Conservation (phyloP, 2,888 invertebrate species). For the Morinoia aosen region DNA sequence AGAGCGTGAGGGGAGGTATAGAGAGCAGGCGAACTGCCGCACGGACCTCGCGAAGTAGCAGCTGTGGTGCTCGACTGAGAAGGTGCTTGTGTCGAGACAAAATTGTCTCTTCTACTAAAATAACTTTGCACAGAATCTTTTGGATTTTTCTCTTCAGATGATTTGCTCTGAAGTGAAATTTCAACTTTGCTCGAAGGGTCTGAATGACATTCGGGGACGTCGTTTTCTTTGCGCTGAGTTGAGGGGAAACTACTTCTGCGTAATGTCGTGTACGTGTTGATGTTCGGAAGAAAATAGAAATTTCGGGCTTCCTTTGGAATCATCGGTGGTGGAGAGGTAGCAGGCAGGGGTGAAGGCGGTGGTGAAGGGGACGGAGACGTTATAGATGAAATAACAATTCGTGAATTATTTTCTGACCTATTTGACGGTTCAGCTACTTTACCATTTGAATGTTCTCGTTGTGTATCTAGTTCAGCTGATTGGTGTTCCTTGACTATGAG, state of each 20-base stretch:
- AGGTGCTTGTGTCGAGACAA: too few species aligned
- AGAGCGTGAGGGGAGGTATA: conserved; percentile 26
- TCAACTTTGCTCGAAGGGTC: not conserved
- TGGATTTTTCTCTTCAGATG: not conserved
- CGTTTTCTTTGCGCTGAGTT: not conserved
- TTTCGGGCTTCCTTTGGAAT: not conserved
- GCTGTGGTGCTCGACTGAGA: not conserved
- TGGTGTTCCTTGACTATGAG: not conserved
- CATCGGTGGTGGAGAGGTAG: conserved; percentile 30
- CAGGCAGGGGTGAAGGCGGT: not conserved
- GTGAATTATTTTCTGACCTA: not conserved
- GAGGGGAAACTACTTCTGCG: conserved; percentile 29
- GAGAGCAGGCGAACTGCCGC: not conserved
- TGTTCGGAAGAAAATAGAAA: not conserved
- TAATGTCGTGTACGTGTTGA: not conserved
- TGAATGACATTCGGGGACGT: not conserved
- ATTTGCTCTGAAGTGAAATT: not conserved
- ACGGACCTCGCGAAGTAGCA: not conserved
- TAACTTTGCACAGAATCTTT: not conserved
- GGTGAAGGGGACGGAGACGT: not conserved
- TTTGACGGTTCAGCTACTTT: not conserved
- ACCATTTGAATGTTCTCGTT: not conserved
- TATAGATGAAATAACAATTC: not conserved
- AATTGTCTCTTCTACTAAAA: not conserved
- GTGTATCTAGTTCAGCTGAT: not conserved